Percentiles rank a stretch among this genome's conserved stretches.
Conservation (phyloP, 2,113 vertebrate species). For the Todiramphus chloris region DNA sequence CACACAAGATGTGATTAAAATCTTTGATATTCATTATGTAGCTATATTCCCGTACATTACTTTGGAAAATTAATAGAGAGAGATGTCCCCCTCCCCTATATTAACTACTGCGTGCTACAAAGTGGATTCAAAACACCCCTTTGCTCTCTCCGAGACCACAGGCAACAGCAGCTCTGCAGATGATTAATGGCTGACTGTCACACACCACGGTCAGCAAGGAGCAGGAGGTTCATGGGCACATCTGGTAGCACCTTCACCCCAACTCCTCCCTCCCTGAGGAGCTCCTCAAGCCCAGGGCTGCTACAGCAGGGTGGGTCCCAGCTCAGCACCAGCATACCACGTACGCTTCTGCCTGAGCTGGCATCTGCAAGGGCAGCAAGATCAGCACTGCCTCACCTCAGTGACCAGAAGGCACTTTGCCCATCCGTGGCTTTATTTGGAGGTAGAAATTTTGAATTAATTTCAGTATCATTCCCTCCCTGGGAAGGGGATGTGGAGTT, state of each 20-base stretch:
- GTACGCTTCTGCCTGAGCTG: not conserved
- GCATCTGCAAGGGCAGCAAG: not conserved
- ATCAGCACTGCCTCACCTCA: not conserved
- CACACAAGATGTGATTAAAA: not conserved
- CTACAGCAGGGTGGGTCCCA: not conserved
- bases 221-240: not conserved
- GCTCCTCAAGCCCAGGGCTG: not conserved
- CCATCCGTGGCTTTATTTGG: not conserved
- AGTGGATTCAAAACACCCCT: not conserved
- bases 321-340: not conserved
- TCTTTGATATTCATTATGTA: not conserved
- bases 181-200: not conserved
- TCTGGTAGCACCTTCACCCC: not conserved
- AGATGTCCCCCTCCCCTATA: not conserved
- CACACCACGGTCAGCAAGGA: fast-evolving
- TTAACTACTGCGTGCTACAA: not conserved
- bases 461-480: not conserved
- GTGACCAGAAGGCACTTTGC: not conserved
- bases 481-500: not conserved
- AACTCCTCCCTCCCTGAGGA: not conserved
- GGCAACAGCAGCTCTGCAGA: not conserved
- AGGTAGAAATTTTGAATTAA: not conserved
- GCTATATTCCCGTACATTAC: not conserved
- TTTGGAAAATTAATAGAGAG: not conserved
- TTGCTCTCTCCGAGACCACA: not conserved